Base-by-base conservation (phyloP, 2,797 vertebrate species). In the Myioborus melanocephalus region DNA sequence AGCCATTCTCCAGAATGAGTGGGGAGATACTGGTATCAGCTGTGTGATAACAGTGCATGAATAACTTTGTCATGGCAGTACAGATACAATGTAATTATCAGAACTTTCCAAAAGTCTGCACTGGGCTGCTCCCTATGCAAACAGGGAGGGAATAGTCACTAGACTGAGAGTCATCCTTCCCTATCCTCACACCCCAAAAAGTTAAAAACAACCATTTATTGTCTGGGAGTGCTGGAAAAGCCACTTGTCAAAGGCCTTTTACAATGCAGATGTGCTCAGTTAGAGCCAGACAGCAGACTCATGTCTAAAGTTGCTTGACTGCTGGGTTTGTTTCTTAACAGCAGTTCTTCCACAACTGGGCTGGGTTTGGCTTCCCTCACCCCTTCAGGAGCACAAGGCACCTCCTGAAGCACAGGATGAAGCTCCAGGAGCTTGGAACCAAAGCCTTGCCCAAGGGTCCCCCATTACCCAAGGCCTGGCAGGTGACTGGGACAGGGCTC, bases 401-500 rank as follows among this genome's bases (percentile, higher is more conserved):
- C 20, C 59, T 12, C 18, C 47, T 73, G 73, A 34, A 94, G 55
- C 46, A 61, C 2, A 0, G 4, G 24, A 18, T 39, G 61, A 53
- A 75, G 28, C 30, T 76, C 23, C 59, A 66, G 55, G 52, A 71
- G 43, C 37, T 23, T 32, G 50, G 28, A 82, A 57, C 6, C n/a
- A 79, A 47, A 12, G 28, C 32, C 78, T 68, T 0, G 0, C 21
- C 15, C 61, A 66, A 49, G 21, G 65, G 60, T 34, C 26, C 43
- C n/a, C 5, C 0, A 0, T 3, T 7, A 19, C 28, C 34, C 76
- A 68, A 60, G 60, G 56, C 49, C 49, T 30, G 35, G 73, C 43
- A 63, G 57, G 7, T 34, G 18, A 24, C 5, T 1, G 1, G 71
- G 37, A 66, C 35, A 24, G 0, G 0, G 28, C 12, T 80, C 59